phyloP scores from a whole-genome alignment of 2,113 vertebrate species.

The Murina feae region DNA sequence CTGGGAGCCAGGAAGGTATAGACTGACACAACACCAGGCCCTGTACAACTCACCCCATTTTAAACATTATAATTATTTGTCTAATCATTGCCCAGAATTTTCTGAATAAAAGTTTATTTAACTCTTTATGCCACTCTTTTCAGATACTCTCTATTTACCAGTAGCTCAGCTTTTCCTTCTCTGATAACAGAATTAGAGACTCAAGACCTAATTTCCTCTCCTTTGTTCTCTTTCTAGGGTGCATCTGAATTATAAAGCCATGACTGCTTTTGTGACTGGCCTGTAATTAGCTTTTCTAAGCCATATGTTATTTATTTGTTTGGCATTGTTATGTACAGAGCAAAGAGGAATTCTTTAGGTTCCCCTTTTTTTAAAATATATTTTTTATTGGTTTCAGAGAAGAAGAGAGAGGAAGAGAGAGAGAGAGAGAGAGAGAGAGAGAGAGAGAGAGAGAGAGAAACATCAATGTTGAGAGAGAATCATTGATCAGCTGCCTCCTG shows the following conservation, averaged over 20 bases:
- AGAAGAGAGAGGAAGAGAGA: too few relatives aligned
- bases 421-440: too few relatives aligned
- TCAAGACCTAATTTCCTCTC: background rate
- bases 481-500: too few relatives aligned
- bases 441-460: too few relatives aligned
- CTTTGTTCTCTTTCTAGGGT: background rate
- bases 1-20: background rate
- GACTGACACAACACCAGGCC: background rate
- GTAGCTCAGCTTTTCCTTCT: background rate
- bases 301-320: background rate
- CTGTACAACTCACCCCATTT: background rate
- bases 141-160: background rate
- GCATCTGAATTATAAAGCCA: slow-evolving; percentile 8
- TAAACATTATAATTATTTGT: background rate
- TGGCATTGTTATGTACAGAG: background rate
- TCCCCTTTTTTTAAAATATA: too few relatives aligned
- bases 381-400: too few relatives aligned
- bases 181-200: background rate
- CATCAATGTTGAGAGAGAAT: too few relatives aligned
- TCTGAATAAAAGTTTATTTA: background rate
- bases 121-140: background rate
- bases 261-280: background rate
- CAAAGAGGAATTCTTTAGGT: background rate
- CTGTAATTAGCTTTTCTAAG: background rate
- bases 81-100: background rate